Evolutionary conservation across 2,888 invertebrate species (phyloP), one percentile per base, ranked within the genome.

Genomic region (Catocala fraxini): DNA sequence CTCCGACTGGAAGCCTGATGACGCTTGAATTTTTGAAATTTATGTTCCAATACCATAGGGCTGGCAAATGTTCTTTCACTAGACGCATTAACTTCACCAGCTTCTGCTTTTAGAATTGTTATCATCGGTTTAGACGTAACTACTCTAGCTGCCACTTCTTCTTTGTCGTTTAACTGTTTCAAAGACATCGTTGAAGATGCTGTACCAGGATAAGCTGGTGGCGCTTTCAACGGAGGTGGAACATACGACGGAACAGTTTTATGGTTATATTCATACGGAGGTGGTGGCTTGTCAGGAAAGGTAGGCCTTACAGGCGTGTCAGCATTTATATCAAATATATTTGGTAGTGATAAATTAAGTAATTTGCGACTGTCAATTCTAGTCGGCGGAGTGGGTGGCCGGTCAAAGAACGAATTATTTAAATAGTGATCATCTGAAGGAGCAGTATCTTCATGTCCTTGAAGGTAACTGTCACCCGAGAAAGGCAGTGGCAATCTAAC

Each of bases 121-220:
- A 97, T 96, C 87, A 97, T 96, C 0, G 97, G 96, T 67, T 97
- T 95, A 0, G 97, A 96, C 35, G 97, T 97, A 42, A 97, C 97
- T 71, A 97, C 96, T 68, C 97, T 94, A 0, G 97, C 97, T 53
- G 96, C 94, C 0, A 96, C 96, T 90, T 97, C 97, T 87, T 97
- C 97, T 68, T 92, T 92, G 34, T 92, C 91, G 46, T 65, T 79
- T 10, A 73, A 64, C 67, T 83, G 83, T 77, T 87, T 89, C 34
- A 83, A 71, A 56, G 84, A 71, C 49, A 71, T 67, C 13, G 71
- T 77, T 13, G 85, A 73, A 48, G 77, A 66, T 46, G 83, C 65
- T 43, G 81, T 77, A 6, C 95, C 95, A 0, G 96, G 96, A 87
- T 97, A 96, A 0, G 96, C 96, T 48, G 96, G 97, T 12, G 96